Evolutionary conservation across 2,888 invertebrate species (phyloP).

Genomic region (Cosmia pyralina): DNA sequence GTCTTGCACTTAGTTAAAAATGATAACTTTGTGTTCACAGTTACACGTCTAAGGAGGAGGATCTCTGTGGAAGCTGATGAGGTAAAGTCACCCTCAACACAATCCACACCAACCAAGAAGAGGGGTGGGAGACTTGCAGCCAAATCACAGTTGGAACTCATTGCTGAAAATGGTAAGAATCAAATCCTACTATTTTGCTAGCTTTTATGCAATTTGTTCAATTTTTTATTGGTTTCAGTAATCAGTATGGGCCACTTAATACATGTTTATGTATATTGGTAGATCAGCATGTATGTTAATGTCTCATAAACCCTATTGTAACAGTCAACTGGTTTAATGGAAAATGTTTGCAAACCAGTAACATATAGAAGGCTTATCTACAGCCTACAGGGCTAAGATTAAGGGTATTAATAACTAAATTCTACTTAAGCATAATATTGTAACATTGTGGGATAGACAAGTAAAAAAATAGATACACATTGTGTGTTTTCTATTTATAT

Average conservation of each 20-base stretch:
- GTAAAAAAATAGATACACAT: not conserved
- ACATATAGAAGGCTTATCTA: too few species aligned
- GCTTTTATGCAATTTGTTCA: not conserved
- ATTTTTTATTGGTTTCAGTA: not conserved
- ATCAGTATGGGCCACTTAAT: not conserved
- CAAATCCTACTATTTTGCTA: not conserved
- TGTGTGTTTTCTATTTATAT: constrained; percentile 26
- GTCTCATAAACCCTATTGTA: not conserved
- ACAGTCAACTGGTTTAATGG: not conserved
- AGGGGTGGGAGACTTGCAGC: constrained; percentile 77
- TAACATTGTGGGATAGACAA: not conserved
- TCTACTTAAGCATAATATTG: not conserved
- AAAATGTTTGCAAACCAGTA: not conserved
- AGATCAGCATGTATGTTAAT: not conserved
- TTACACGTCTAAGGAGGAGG: constrained; percentile 80
- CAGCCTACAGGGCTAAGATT: not conserved
- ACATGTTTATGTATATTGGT: not conserved
- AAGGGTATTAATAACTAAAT: not conserved
- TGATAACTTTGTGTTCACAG: constrained; percentile 59
- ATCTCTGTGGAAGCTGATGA: constrained; percentile 84
- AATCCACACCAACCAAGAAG: constrained; percentile 84
- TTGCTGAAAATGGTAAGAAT: constrained; percentile 84
- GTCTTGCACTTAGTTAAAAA: not conserved
- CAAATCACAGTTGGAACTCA: constrained; percentile 84
- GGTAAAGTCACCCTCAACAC: constrained; percentile 78